phyloP scores from a whole-genome alignment of 2,797 vertebrate species.

The Sandelia bainsii region DNA sequence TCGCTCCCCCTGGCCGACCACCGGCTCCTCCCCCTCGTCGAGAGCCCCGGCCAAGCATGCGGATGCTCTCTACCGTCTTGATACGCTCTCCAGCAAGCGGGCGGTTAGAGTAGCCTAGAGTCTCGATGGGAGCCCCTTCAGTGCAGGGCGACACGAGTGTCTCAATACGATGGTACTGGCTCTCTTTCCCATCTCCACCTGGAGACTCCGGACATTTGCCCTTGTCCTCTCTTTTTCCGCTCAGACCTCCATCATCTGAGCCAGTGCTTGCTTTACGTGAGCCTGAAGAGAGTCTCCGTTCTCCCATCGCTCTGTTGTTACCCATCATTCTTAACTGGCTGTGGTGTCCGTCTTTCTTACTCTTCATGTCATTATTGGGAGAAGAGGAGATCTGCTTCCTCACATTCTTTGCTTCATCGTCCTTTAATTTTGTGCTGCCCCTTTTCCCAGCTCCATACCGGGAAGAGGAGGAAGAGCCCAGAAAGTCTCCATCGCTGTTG shows the following conservation, averaged over 20 bases:
- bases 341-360: slow-evolving; percentile 72
- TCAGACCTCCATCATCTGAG: slow-evolving; percentile 70
- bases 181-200: slow-evolving; percentile 77
- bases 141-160: slow-evolving; percentile 89
- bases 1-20: slow-evolving; percentile 75
- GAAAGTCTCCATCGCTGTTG: slow-evolving; percentile 75
- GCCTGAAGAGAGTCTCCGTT: slow-evolving; percentile 68
- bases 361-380: slow-evolving; percentile 64
- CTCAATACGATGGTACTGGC: slow-evolving; percentile 93
- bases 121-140: slow-evolving; percentile 89
- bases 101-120: slow-evolving; percentile 88
- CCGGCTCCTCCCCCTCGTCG: slow-evolving; percentile 77
- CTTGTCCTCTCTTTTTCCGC: slow-evolving; percentile 68
- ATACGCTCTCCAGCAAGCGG: slow-evolving; percentile 92
- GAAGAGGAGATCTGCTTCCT: slow-evolving; percentile 66
- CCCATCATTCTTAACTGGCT: slow-evolving; percentile 59
- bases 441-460: slow-evolving; percentile 86
- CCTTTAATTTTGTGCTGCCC: slow-evolving; percentile 81
- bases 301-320: slow-evolving; percentile 59
- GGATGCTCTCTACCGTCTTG: slow-evolving; percentile 95
- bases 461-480: slow-evolving; percentile 66
- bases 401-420: slow-evolving; percentile 59
- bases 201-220: slow-evolving; percentile 51
- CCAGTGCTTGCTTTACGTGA: slow-evolving; percentile 72
- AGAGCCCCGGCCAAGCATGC: slow-evolving; percentile 89